phyloP scores from a whole-genome alignment of 2,888 invertebrate genomes.

The Volucella bombylans region DNA sequence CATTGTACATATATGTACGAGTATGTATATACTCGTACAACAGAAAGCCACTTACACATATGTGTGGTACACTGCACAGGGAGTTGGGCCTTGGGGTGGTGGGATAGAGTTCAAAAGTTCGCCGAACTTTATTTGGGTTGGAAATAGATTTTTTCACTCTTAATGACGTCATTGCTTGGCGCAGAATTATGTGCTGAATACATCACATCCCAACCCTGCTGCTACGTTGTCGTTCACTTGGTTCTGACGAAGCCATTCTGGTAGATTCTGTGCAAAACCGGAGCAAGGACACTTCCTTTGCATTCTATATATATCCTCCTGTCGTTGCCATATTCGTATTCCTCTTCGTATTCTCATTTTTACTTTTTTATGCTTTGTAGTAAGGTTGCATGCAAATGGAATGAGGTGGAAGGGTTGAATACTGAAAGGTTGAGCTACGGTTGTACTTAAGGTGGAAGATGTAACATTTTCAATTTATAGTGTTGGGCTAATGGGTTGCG shows the following conservation, averaged over 20 bases:
- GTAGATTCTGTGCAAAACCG: conserved; percentile 54
- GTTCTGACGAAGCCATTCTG: conserved; percentile 24
- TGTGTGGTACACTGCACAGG: not conserved
- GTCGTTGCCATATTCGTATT: conserved; percentile 32
- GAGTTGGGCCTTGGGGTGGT: not conserved
- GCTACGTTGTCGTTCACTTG: not conserved
- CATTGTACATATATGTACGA: not conserved
- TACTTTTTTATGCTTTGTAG: conserved; percentile 39
- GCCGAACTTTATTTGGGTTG: conserved; percentile 67
- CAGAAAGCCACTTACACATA: not conserved
- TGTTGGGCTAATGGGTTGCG: not conserved
- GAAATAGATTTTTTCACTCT: conserved; percentile 58
- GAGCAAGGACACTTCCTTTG: conserved; percentile 64
- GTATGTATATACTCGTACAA: no score
- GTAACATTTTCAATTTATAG: conserved; percentile 35
- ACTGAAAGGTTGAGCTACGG: not conserved
- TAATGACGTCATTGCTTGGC: conserved; percentile 62
- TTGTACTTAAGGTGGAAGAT: not conserved
- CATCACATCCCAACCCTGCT: conserved; percentile 37
- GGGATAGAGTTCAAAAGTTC: conserved; percentile 42
- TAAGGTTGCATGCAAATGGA: conserved; percentile 5
- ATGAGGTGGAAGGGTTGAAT: not conserved
- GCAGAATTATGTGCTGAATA: conserved; percentile 32
- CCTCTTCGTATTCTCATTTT: conserved; percentile 3
- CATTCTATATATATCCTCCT: not conserved